Base-by-base conservation (phyloP, 2,888 invertebrate species). In the Fragum sueziense region DNA sequence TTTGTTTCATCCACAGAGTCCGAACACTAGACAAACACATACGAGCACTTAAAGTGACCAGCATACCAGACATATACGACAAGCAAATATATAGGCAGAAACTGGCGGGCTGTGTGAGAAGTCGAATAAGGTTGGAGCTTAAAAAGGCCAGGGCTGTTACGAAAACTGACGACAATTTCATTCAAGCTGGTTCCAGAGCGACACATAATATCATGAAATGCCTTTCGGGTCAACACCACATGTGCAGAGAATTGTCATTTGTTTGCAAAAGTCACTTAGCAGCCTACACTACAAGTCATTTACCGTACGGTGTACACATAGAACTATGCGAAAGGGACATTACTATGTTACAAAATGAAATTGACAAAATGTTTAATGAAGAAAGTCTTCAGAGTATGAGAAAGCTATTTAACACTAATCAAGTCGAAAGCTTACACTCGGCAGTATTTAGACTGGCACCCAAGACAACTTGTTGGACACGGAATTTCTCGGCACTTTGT, bases 201-300 rank as follows among this genome's bases (percentile, higher is more conserved):
- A 57, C n/a, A 20, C 57, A 57, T 11, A 22, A 20, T 14, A 57
- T 57, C 7, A 57, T 29, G 27, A 25, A 22, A 57, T 57, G 57
- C 57, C 29, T 57, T 22, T 57, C 57, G 22, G 57, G 57, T 17
- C 2, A 22, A 25, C 57, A 57, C 25, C 57, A 25, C 17, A n/a
- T 57, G 7, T 57, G 57, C n/a, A n/a, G 57, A n/a, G 57, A 57
- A 27, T 25, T 22, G n/a, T 57, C 54, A 2, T 29, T 27, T 57
- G 57, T 57, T 57, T 57, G 57, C 57, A 57, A 57, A 57, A 57
- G 57, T 29, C 57, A 57, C 54, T n/a, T 54, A 11, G 25, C 54
- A 6, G 54, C 54, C 7, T 54, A 54, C 25, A 54, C 54, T 11
- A 54, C 54, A 6, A 25, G 20, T 54, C 54, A 54, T 20, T 54